Evolutionary conservation across 2,113 vertebrate genomes (phyloP).

Genomic region (Sus scrofa): DNA sequence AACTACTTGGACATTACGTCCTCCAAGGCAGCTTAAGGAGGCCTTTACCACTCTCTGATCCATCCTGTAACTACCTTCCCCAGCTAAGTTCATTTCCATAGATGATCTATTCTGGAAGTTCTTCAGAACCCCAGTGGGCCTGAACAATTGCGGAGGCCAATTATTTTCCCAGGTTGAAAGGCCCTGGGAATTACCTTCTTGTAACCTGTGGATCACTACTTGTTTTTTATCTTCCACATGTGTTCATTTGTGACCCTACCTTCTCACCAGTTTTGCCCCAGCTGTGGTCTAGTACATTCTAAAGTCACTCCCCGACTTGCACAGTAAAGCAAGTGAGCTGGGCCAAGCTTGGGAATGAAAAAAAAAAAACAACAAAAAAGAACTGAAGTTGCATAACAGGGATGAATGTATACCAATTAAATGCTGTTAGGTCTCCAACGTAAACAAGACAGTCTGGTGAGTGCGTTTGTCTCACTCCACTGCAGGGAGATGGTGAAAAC

Average conservation of each 20-base stretch:
- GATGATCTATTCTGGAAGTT: not conserved
- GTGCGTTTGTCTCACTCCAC: fast-evolving
- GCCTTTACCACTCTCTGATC: not conserved
- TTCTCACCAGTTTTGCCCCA: not conserved
- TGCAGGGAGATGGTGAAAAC: not conserved
- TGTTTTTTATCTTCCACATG: not conserved
- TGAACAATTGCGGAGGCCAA: fast-evolving
- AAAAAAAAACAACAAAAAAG: slow-evolving; percentile 46
- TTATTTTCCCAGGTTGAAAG: not conserved
- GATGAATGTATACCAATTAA: not conserved
- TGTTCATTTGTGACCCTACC: not conserved
- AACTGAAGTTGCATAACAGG: not conserved
- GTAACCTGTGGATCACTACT: not conserved
- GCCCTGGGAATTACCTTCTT: not conserved
- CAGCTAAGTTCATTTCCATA: not conserved
- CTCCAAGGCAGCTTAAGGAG: no score
- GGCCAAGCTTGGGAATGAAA: not conserved
- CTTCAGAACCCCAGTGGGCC: not conserved
- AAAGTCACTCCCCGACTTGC: fast-evolving
- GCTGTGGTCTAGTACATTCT: not conserved
- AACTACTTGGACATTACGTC: no score
- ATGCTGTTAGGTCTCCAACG: not conserved
- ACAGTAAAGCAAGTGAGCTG: not conserved
- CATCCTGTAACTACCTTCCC: not conserved
- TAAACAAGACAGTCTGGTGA: not conserved